phyloP scores from a whole-genome alignment of 2,797 vertebrate genomes.

The Acanthiza pusilla region DNA sequence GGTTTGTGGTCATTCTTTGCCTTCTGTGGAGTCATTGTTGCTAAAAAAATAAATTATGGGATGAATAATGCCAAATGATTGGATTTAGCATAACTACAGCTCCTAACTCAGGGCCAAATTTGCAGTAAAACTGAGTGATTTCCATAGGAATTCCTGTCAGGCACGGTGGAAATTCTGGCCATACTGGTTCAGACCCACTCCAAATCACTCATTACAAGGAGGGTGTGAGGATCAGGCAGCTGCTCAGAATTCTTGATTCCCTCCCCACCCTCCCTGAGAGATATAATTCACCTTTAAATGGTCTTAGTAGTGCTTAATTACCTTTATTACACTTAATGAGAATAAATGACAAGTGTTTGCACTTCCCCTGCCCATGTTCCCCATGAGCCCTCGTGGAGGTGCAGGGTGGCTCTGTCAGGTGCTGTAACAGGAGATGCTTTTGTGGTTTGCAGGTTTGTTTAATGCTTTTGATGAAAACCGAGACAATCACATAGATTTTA shows the following conservation, averaged over 20 bases:
- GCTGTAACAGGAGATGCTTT: constrained; percentile 41
- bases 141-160: background rate
- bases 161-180: background rate
- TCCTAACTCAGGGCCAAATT: background rate
- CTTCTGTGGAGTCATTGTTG: background rate
- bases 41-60: background rate
- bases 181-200: background rate
- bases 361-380: background rate
- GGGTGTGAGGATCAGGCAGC: background rate
- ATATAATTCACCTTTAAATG: background rate
- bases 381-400: background rate
- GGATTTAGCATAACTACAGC: background rate
- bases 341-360: background rate
- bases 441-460: constrained; percentile 87
- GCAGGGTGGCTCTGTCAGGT: background rate
- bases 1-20: background rate
- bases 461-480: constrained; percentile 99
- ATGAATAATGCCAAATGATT: background rate
- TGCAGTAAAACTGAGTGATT: background rate
- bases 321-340: background rate
- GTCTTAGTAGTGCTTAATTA: background rate
- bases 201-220: background rate
- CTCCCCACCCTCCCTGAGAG: background rate
- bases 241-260: background rate
- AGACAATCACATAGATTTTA: constrained; percentile 99